Base-by-base conservation (phyloP, 2,113 vertebrate species). In the Ptilorrhoa leucosticta region DNA sequence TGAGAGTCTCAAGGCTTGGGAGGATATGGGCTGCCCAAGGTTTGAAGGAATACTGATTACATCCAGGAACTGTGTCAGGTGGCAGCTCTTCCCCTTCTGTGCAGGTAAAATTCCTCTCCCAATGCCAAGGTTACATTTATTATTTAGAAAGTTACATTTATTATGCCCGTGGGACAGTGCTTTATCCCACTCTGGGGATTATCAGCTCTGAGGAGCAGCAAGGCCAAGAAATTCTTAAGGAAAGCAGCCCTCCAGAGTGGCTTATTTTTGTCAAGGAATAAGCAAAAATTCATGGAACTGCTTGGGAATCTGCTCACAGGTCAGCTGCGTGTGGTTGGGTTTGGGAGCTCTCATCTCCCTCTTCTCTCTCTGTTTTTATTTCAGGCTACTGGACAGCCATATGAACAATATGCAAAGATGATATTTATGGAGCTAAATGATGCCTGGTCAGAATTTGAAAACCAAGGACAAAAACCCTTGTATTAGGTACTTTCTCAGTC, bases 381-480 rank as follows among this genome's bases (percentile, higher is more conserved):
- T 9, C 83, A 99, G 99, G 99, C 99, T 24, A 99, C 99, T 11
- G 99, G 99, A 88, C 98, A 99, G 97, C 99, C 99, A 23, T 99
- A 99, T 93, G 99, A 99, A 99, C 99, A 99, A 97, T 99, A 99
- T 92, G 99, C 99, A 98, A 99, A 99, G 98, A 99, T 99, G 99
- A 99, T 99, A 98, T 99, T 99, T 98, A 99, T 99, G 99, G 99
- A 99, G 98, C 97, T 99, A 77, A 99, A 99, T 37, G 99, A 99
- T 83, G 99, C 99, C 96, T 99, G 99, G 99, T 99, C 99, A 97
- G 99, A 99, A 98, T 99, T 99, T 98, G 99, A 99, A 89, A 99
- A 99, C 97, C 99, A 99, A 99, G 99, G 99, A 98, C 99, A 99
- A 97, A 99, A 99, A 97, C 97, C 99, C 48, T 98, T 99, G 93